Evolutionary conservation across 1,140 invertebrate genomes (phyloP).

Genomic region (Lysiphlebus fabarum): DNA sequence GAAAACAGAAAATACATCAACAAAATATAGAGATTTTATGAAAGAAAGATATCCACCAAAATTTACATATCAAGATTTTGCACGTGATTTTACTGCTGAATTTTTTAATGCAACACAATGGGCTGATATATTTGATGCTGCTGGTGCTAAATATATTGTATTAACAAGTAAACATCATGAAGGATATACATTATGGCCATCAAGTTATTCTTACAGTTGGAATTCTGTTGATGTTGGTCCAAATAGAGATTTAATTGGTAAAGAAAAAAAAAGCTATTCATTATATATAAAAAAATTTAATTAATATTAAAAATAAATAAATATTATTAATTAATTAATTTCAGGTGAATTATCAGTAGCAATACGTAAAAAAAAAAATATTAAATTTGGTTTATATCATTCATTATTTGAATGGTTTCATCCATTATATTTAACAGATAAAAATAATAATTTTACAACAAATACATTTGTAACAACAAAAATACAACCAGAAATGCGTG

Average conservation of each 20-base stretch:
- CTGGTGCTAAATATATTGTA: constrained; percentile 85
- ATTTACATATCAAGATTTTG: constrained; percentile 86
- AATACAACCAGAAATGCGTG: constrained; percentile 70
- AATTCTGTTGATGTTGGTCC: constrained; percentile 86
- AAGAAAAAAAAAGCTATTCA: not conserved
- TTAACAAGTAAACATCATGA: constrained; percentile 94
- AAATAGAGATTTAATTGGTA: constrained; percentile 74
- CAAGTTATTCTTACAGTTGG: constrained; percentile 83
- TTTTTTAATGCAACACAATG: constrained; percentile 77
- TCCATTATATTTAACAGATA: constrained; percentile 77
- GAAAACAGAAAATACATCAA: constrained; percentile 58
- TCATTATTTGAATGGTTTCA: constrained; percentile 92
- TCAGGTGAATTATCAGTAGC: constrained; percentile 70
- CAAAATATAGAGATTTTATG: constrained; percentile 65
- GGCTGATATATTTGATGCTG: constrained; percentile 70
- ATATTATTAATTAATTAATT: constrained; percentile 18
- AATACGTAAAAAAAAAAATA: constrained; percentile 60
- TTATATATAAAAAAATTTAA: not conserved
- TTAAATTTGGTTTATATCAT: constrained; percentile 86
- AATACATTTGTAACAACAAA: constrained; percentile 67
- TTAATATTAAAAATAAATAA: not conserved
- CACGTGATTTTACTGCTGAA: constrained; percentile 73
- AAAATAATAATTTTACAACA: constrained; percentile 64
- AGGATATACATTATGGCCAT: constrained; percentile 87
- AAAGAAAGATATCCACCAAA: constrained; percentile 71